Conservation (phyloP, 2,797 vertebrate species). For the Centropyge bicolor region DNA sequence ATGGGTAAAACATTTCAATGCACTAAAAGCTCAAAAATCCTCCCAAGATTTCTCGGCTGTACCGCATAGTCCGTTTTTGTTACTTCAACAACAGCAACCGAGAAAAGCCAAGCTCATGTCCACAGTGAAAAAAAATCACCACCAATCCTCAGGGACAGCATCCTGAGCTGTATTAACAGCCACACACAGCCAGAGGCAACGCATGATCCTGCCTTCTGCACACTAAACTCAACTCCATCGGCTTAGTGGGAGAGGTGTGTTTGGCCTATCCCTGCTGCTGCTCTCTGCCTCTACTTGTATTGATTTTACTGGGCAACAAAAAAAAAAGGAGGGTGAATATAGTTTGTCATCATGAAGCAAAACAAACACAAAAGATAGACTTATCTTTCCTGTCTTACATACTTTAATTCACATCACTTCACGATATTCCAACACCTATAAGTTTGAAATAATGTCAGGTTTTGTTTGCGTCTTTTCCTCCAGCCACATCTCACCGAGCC, state of each 20-base stretch:
- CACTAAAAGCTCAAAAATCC: constrained; percentile 9
- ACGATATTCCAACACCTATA: neutral
- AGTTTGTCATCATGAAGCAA: constrained; percentile 20
- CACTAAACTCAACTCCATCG: constrained; percentile 32
- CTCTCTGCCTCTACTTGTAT: constrained; percentile 35
- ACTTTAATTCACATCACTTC: neutral
- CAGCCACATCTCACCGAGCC: neutral
- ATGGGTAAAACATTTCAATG: neutral
- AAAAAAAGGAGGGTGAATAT: neutral
- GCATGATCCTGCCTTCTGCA: constrained; percentile 37
- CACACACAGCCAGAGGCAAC: constrained; percentile 47
- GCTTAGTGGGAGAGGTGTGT: constrained; percentile 27
- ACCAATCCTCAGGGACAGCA: constrained; percentile 48
- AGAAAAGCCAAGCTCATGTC: constrained; percentile 37
- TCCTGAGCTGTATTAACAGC: constrained; percentile 58
- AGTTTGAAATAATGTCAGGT: neutral
- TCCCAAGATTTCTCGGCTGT: neutral
- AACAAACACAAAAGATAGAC: constrained; percentile 20
- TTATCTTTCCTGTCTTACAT: neutral
- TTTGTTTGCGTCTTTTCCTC: neutral
- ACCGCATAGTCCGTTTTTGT: neutral
- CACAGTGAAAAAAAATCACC: constrained; percentile 38
- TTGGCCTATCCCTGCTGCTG: constrained; percentile 17
- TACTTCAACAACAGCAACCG: constrained; percentile 18
- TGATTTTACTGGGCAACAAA: constrained; percentile 35